phyloP scores from a whole-genome alignment of 2,113 vertebrate genomes.

The Malurus alboscapulatus region DNA sequence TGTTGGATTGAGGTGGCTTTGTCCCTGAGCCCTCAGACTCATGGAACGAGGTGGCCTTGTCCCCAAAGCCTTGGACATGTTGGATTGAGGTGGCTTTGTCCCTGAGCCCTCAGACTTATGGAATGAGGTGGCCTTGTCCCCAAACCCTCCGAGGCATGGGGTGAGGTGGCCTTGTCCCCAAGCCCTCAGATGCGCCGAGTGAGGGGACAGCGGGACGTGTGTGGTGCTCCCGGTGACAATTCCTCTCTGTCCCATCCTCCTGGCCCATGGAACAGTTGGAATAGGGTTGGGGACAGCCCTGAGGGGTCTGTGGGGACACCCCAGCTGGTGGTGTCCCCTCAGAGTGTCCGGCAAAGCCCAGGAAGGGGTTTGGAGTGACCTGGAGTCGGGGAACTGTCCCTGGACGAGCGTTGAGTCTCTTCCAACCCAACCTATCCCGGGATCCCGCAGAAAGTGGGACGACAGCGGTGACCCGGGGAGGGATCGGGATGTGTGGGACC shows the following conservation, averaged over 20 bases:
- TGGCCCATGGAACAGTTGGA: fast-evolving
- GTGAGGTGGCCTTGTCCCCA: fast-evolving
- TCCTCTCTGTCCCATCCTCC: fast-evolving
- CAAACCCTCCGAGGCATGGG: too few species aligned
- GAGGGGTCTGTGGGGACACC: background rate
- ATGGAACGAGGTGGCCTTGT: too few species aligned
- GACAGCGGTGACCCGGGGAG: fast-evolving
- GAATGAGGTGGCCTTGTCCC: too few species aligned
- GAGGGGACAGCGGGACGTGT: fast-evolving
- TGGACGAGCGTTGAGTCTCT: background rate
- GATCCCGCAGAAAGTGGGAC: fast-evolving
- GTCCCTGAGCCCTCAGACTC: too few species aligned
- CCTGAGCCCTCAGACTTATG: too few species aligned
- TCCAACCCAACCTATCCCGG: fast-evolving
- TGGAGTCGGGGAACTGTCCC: fast-evolving
- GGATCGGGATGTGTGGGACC: fast-evolving
- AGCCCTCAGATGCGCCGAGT: fast-evolving
- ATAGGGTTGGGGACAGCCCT: fast-evolving
- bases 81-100: too few species aligned
- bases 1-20: too few species aligned
- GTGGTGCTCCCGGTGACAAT: fast-evolving
- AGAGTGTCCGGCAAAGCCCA: background rate
- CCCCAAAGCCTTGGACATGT: too few species aligned
- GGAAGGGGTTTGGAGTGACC: fast-evolving
- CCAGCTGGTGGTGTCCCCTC: fast-evolving